Evolutionary conservation across 2,113 vertebrate species (phyloP), one percentile per base, ranked within the genome.

Genomic region (Tonatia bakeri): DNA sequence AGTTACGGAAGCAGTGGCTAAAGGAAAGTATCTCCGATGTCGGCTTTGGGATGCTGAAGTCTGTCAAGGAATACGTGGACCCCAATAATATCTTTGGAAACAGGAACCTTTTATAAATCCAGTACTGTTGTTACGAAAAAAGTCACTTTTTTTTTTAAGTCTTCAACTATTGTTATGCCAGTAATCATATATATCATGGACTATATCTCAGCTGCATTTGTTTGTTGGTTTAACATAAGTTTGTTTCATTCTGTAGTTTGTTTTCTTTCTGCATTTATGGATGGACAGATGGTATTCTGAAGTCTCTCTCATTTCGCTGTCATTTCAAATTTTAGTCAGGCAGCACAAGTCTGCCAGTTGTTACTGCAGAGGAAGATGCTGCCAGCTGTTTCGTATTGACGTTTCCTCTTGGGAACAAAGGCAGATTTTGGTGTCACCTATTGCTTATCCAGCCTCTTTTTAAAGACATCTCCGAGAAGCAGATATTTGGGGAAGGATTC

Each of bases 1-100:
- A 99, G 98, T 99, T 99, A 98, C 99, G 99, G 97, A 99, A 99
- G 98, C 99, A 98, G 95, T 99, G 99, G 99, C 99, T 99, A 99
- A 99, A 99, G 97, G 99, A 99, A 94, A 98, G 98, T 83, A 98
- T 99, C 98, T 99, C 99, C 93, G 98, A 98, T 45, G 99, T 99
- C 94, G 99, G 99, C 96, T 95, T 99, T 94, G 99, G 99, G 96
- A 99, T 99, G 99, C 99, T 99, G 96, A 99, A 98, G 98, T 99
- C 99, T 69, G 99, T 99, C 97, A 99, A 99, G 97, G 99, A 99
- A 96, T 99, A 99, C 31, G 99, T 99, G 98, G 99, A 99, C 97
- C 99, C 99, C 91, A 98, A 99, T 90, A 99, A 99, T 98, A 99
- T 99, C 98, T 99, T 99, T 97, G 99, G 99, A 98, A 99, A 99